These are phyloP conservation scores for Teleogryllus occipitalis DNA, from an alignment of 1,140 invertebrate species.

Conservation along the genomic window DNA sequence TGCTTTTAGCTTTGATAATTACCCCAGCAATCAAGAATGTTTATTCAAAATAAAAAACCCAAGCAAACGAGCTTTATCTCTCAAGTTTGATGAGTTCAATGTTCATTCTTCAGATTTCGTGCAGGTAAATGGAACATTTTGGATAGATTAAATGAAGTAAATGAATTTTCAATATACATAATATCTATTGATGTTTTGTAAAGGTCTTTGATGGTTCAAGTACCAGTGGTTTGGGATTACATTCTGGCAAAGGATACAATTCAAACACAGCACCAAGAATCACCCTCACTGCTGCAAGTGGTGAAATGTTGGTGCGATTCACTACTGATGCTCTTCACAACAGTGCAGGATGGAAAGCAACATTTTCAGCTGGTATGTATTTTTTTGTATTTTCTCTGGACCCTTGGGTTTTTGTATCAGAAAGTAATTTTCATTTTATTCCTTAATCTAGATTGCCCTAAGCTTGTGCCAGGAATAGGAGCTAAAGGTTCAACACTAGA, in stretches of 20 bases:
- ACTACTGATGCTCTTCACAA: constrained; percentile 79
- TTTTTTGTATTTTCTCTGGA: background rate
- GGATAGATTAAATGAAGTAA: background rate
- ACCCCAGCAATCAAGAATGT: constrained; percentile 89
- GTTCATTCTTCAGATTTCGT: constrained; percentile 81
- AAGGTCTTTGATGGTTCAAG: constrained; percentile 80
- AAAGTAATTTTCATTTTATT: background rate
- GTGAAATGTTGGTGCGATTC: constrained; percentile 84
- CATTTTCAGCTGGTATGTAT: constrained; percentile 74
- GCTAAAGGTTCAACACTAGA: constrained; percentile 84
- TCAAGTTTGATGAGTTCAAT: constrained; percentile 79
- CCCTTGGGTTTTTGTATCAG: background rate
- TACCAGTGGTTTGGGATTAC: constrained; percentile 73
- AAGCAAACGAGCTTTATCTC: constrained; percentile 68
- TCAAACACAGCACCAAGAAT: constrained; percentile 70
- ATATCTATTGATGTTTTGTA: background rate
- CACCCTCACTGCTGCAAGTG: constrained; percentile 84
- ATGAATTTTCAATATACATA: background rate
- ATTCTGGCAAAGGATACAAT: constrained; percentile 82
- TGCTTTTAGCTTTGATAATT: constrained; percentile 71
- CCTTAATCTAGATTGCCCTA: constrained; percentile 66
- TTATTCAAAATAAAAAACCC: constrained; percentile 80
- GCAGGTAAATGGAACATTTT: constrained; percentile 43
- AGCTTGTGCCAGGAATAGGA: constrained; percentile 70
- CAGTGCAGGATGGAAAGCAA: constrained; percentile 76